These are phyloP conservation scores for Nyctalus aviator DNA, from an alignment of 2,797 vertebrate genomes.

Conservation along the genomic window DNA sequence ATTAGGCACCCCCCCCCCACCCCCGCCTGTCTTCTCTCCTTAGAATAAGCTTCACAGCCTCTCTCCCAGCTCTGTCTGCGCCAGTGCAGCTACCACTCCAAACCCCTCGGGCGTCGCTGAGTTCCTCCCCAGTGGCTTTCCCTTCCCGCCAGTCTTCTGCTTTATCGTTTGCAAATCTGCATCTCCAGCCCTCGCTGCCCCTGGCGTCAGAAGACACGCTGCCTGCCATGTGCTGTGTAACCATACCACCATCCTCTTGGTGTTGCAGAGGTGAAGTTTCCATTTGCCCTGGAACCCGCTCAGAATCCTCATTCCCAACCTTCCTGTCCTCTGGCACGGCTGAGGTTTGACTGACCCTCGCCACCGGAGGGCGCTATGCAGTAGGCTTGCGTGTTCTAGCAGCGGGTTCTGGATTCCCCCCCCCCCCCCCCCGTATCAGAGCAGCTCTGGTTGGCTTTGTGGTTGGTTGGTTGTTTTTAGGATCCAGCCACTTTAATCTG, in stretches of 20 bases:
- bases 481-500: not conserved
- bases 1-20: no score
- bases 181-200: not conserved
- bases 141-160: not conserved
- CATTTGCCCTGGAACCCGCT: not conserved
- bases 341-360: not conserved
- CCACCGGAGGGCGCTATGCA: not conserved
- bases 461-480: not conserved
- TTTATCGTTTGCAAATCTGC: not conserved
- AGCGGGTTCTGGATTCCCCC: not conserved
- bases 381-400: not conserved
- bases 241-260: rapidly evolving
- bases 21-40: not conserved
- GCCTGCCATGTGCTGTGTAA: not conserved
- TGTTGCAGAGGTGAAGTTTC: not conserved
- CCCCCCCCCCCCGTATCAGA: not conserved
- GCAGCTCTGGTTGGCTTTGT: not conserved
- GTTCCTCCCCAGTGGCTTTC: not conserved
- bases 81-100: not conserved
- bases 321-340: not conserved
- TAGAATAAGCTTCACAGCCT: not conserved
- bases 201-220: not conserved
- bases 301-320: not conserved
- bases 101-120: not conserved
- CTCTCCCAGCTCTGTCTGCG: no score